A percentile compares a stretch with the other conserved stretches of the same genome.
Conservation (phyloP, 2,888 invertebrate genomes). For the Deilephila elpenor region DNA sequence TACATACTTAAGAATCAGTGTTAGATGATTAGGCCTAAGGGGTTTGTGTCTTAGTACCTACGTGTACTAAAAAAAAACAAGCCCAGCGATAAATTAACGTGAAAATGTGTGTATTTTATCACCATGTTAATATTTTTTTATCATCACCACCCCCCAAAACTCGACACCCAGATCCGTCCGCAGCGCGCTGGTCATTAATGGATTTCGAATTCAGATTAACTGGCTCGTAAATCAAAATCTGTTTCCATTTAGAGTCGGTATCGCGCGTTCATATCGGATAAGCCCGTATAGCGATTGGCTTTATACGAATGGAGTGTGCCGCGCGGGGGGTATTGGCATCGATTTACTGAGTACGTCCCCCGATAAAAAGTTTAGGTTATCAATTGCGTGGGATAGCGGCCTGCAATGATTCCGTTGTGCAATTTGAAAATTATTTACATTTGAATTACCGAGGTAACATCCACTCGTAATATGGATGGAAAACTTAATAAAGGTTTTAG, state of each 20-base stretch:
- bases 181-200: constrained; percentile 46
- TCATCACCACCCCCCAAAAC: background rate
- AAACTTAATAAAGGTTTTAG: too few species aligned
- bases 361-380: background rate
- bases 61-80: background rate
- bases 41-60: too few species aligned
- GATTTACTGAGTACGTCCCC: constrained; percentile 19
- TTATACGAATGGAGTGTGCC: constrained; percentile 11
- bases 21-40: too few species aligned
- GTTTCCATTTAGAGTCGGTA: constrained; percentile 44
- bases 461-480: too few species aligned
- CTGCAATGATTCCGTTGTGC: too few species aligned
- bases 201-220: constrained; percentile 48
- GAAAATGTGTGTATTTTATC: background rate
- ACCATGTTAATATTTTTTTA: background rate
- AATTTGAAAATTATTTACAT: too few species aligned
- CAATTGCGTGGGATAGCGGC: background rate
- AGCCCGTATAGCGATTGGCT: constrained; percentile 15
- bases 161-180: constrained; percentile 1
- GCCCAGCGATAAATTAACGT: background rate
- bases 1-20: too few species aligned
- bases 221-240: constrained; percentile 53
- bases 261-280: constrained; percentile 33
- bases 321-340: background rate
- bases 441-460: too few species aligned